Conservation (phyloP, 2,113 vertebrate genomes). For the Spheniscus mendiculus region DNA sequence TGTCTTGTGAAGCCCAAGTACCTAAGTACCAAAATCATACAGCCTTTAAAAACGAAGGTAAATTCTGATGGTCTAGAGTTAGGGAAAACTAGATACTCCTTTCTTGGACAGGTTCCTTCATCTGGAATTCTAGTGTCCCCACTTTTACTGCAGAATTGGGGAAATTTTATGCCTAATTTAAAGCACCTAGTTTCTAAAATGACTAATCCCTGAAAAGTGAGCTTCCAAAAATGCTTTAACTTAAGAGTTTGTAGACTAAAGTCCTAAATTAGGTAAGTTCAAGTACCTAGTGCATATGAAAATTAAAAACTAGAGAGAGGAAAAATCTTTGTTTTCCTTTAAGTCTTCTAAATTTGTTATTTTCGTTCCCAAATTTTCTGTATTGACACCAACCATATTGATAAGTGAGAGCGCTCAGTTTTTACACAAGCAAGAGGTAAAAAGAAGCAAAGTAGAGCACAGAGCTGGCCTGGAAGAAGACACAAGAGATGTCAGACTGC, state of each 20-base stretch:
- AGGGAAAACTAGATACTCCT: neutral
- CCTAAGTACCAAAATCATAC: neutral
- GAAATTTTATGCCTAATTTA: neutral
- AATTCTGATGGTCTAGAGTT: neutral
- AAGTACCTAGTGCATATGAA: neutral
- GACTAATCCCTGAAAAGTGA: neutral
- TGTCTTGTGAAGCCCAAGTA: neutral
- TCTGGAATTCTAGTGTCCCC: neutral
- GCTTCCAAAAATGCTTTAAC: neutral
- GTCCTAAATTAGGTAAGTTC: neutral
- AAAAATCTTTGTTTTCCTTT: neutral
- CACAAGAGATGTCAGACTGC: neutral
- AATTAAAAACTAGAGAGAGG: neutral
- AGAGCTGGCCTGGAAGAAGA: neutral
- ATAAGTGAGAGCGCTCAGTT: neutral
- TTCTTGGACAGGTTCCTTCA: neutral
- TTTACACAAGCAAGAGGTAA: neutral
- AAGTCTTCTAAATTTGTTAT: neutral
- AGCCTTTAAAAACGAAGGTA: neutral
- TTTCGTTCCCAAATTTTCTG: neutral
- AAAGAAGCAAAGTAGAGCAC: neutral
- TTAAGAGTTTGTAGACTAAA: neutral
- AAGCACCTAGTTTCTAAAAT: neutral
- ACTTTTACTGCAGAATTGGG: neutral
- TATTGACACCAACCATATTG: neutral